Base-by-base conservation (phyloP, 2,797 vertebrate genomes). In the Myotis daubentonii region DNA sequence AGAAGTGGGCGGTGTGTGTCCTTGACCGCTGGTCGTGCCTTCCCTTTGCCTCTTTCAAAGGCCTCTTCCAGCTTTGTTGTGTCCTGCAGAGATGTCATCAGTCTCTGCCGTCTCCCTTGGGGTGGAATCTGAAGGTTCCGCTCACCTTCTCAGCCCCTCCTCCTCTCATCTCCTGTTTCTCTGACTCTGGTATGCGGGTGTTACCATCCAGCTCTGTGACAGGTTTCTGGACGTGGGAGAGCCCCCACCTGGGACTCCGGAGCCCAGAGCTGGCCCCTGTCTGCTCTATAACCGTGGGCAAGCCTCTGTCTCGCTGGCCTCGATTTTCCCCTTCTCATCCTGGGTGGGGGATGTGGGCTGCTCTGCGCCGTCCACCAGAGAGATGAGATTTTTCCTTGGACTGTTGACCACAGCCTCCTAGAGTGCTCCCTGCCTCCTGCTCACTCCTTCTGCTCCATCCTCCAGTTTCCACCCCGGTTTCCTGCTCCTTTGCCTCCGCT, bases 221-320 rank as follows among this genome's bases (percentile, higher is more conserved):
- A 62, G 12, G 7, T 12, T 62, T 20, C 12, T 0, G 0, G 23
- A 7, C 0, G 0, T 10, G 4, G 12, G 9, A 79, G 13, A 66
- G 10, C 47, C 10, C 33, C n/a, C 15, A 0, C 41, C 57, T 10
- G 65, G 65, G 20, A 33, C 62, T 20, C 25, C 0, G 4, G 47
- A 83, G 12, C 19, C 66, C 75, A 5, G 36, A 36, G 36, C 68
- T 49, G 66, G 9, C 41, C 66, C 30, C 33, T 5, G 9, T 36
- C 60, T n/a, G 19, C 49, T 82, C 49, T 20, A 0, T 53, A 53
- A 71, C 49, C 0, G 0, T 30, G 36, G 36, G 8, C 74, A 75
- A 89, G 28, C 5, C 8, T 41, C 47, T 41, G 7, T 55, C 90
- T 44, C 76, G 1, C 16, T 22, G 55, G 55, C 41, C 28, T 85